phyloP scores from a whole-genome alignment of 2,113 vertebrate genomes.

The Hippocampus guttulatus region DNA sequence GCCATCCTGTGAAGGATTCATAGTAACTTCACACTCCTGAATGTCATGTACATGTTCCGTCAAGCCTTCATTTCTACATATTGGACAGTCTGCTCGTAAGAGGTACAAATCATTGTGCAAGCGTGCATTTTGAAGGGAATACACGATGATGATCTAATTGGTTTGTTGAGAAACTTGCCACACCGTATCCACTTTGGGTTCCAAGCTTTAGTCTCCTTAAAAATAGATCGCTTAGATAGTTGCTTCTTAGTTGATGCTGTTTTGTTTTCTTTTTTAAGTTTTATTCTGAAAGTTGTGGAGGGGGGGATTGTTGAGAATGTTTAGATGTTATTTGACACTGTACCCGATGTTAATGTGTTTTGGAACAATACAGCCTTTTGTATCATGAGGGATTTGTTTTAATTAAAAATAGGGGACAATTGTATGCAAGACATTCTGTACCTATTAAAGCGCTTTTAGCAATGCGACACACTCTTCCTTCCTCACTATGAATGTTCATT shows the following conservation, averaged over 20 bases:
- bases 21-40: not conserved
- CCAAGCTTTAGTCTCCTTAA: not conserved
- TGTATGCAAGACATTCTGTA: slow-evolving; percentile 44
- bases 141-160: not conserved
- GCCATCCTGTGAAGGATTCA: no score
- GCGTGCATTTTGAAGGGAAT: not conserved
- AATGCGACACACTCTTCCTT: not conserved
- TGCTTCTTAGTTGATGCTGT: not conserved
- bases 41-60: no score
- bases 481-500: not conserved
- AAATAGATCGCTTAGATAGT: not conserved
- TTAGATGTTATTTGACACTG: slow-evolving; percentile 11
- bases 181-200: not conserved
- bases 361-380: slow-evolving; percentile 45
- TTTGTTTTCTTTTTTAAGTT: not conserved
- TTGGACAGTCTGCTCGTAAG: not conserved
- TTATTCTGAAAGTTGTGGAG: slow-evolving; percentile 10
- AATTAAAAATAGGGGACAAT: slow-evolving; percentile 45
- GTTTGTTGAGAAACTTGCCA: not conserved
- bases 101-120: not conserved
- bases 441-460: slow-evolving; percentile 52
- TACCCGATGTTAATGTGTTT: slow-evolving; percentile 7
- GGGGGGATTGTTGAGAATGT: slow-evolving; percentile 18
- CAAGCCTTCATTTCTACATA: not conserved
- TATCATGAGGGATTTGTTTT: slow-evolving; percentile 58